A percentile compares a stretch with the other conserved stretches of the same genome.
phyloP scores from a whole-genome alignment of 2,797 vertebrate genomes.

The Trichosurus vulpecula region DNA sequence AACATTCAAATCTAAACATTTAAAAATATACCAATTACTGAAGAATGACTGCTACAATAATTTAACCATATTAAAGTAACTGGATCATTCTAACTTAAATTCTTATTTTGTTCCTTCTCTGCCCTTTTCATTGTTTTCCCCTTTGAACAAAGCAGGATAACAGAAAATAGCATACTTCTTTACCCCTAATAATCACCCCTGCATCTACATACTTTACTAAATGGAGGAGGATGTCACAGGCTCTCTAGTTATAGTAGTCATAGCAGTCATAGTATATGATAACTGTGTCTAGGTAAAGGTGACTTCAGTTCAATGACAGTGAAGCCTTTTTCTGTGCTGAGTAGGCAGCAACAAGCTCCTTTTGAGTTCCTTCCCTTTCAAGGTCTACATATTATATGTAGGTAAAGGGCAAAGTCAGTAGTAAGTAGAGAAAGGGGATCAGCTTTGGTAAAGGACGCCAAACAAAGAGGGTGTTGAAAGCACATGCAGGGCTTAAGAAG shows the following conservation, averaged over 20 bases:
- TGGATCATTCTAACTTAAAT: constrained; percentile 14
- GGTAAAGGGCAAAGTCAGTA: not conserved
- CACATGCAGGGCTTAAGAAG: not conserved
- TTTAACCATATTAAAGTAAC: not conserved
- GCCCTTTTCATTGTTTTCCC: not conserved
- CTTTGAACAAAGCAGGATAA: not conserved
- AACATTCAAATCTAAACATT: constrained; percentile 3
- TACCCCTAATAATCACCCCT: not conserved
- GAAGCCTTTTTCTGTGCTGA: constrained; percentile 6
- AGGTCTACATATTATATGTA: not conserved
- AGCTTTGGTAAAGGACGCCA: not conserved
- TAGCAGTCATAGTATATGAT: not conserved
- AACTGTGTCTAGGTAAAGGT: constrained; percentile 14
- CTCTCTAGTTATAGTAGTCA: not conserved
- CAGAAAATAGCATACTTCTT: not conserved
- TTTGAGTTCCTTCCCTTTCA: constrained; percentile 14
- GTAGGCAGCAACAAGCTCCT: not conserved
- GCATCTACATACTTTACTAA: not conserved
- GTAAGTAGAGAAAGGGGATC: no score
- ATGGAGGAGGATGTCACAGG: not conserved
- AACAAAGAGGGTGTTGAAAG: not conserved
- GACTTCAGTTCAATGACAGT: not conserved
- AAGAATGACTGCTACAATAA: not conserved
- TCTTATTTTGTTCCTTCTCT: not conserved
- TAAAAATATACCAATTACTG: not conserved